Conservation (phyloP, 2,888 invertebrate species). For the Amaurobius ferox region DNA sequence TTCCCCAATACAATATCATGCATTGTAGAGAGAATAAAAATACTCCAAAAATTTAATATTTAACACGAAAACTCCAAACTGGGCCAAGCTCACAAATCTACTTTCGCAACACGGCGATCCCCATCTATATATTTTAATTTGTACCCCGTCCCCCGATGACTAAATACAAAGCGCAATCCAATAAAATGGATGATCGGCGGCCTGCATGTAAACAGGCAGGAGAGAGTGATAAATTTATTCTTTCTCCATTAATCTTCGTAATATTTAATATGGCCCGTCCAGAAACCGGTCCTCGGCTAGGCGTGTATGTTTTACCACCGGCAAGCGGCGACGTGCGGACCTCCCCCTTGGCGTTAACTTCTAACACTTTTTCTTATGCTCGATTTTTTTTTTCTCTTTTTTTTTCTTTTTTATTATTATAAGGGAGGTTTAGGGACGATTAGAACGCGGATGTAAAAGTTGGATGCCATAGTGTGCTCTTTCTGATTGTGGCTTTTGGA, state of each 20-base stretch:
- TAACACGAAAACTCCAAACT: not conserved
- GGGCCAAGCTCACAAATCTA: too few relatives aligned
- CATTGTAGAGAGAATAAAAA: too few relatives aligned
- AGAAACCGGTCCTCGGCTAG: constrained; percentile 44
- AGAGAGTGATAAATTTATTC: constrained; percentile 68
- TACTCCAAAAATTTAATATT: not conserved
- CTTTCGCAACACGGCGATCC: too few relatives aligned
- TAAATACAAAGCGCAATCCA: constrained; percentile 50
- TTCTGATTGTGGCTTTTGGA: too few relatives aligned
- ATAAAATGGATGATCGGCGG: constrained; percentile 51
- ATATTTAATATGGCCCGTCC: constrained; percentile 69
- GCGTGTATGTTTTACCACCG: constrained; percentile 69
- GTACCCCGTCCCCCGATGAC: not conserved
- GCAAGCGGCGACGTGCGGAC: constrained; percentile 45
- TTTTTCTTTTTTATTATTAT: constrained; percentile 11
- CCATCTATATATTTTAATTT: not conserved
- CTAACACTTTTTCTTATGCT: constrained; percentile 38
- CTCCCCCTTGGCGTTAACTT: constrained; percentile 52
- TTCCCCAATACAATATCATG: too few relatives aligned
- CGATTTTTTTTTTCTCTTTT: constrained; percentile 10
- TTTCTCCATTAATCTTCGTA: constrained; percentile 65
- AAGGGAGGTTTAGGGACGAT: not conserved
- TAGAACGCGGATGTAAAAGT: not conserved
- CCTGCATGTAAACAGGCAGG: constrained; percentile 50
- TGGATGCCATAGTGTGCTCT: constrained; percentile 1